Evolutionary conservation across 2,797 vertebrate genomes (phyloP).

Genomic region (Eurystomus glaucurus): DNA sequence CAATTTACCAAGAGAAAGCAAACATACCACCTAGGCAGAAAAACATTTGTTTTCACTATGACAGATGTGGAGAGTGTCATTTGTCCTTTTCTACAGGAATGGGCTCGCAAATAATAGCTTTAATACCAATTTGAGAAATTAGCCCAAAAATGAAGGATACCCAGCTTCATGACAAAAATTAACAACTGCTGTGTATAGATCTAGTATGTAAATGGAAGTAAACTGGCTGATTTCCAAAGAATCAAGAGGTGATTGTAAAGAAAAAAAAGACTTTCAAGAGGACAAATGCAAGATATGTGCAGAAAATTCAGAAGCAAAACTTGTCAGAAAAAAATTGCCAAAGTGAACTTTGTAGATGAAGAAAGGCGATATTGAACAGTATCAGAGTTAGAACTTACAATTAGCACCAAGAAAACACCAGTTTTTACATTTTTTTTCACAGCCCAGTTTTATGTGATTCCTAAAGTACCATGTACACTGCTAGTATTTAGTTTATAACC

Average conservation of each 20-base stretch:
- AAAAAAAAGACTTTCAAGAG: background rate
- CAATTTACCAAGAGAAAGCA: background rate
- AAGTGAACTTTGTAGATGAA: background rate
- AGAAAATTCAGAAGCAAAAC: background rate
- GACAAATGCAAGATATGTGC: fast-evolving
- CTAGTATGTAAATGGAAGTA: background rate
- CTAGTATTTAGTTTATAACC: background rate
- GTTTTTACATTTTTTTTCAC: background rate
- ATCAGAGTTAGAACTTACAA: background rate
- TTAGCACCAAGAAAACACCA: background rate
- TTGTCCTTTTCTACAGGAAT: background rate
- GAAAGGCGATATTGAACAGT: background rate
- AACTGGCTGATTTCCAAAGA: background rate
- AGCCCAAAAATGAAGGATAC: background rate
- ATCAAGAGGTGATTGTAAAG: background rate
- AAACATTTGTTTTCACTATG: background rate
- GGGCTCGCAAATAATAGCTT: background rate
- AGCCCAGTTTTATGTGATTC: background rate
- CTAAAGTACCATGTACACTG: background rate
- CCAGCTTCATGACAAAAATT: background rate
- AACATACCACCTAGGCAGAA: background rate
- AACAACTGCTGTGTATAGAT: background rate
- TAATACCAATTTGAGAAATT: background rate
- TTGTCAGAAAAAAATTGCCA: background rate
- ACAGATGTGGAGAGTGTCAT: background rate